These are phyloP conservation scores for Caradrina clavipalpis DNA, from an alignment of 2,888 invertebrate genomes.

Conservation along the genomic window DNA sequence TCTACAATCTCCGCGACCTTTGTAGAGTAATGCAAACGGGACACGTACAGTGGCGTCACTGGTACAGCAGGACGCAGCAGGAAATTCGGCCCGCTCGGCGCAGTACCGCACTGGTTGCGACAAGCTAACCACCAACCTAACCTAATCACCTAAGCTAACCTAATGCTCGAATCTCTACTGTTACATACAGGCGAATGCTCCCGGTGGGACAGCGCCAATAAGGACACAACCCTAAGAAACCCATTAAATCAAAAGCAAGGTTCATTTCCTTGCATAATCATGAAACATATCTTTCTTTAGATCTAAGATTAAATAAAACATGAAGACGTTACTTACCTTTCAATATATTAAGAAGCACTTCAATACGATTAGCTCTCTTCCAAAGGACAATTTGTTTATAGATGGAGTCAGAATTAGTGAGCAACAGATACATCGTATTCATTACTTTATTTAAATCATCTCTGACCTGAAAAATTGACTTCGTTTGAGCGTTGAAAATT, in stretches of 20 bases:
- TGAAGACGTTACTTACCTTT: conserved; percentile 38
- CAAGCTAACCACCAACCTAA: too few relatives aligned
- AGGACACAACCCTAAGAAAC: neutral
- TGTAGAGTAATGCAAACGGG: too few relatives aligned
- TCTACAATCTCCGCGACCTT: too few relatives aligned
- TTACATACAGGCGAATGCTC: too few relatives aligned
- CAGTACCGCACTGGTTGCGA: too few relatives aligned
- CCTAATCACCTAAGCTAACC: too few relatives aligned
- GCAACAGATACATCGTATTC: conserved; percentile 75
- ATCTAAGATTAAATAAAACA: conserved; percentile 1
- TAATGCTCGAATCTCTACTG: too few relatives aligned
- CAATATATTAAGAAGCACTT: conserved; percentile 66
- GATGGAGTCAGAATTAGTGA: conserved; percentile 76
- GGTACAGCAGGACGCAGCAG: too few relatives aligned
- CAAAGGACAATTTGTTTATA: conserved; percentile 75
- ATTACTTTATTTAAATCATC: conserved; percentile 74
- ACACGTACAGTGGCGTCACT: too few relatives aligned
- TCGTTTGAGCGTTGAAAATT: neutral
- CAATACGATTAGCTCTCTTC: conserved; percentile 68
- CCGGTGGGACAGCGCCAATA: too few relatives aligned
- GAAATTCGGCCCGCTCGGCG: too few relatives aligned
- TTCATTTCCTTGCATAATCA: conserved; percentile 1
- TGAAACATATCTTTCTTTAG: conserved; percentile 1
- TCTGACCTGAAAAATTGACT: conserved; percentile 67
- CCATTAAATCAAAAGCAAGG: neutral